These are phyloP conservation scores for Cosmia trapezina DNA, from an alignment of 2,888 invertebrate species.

Conservation along the genomic window DNA sequence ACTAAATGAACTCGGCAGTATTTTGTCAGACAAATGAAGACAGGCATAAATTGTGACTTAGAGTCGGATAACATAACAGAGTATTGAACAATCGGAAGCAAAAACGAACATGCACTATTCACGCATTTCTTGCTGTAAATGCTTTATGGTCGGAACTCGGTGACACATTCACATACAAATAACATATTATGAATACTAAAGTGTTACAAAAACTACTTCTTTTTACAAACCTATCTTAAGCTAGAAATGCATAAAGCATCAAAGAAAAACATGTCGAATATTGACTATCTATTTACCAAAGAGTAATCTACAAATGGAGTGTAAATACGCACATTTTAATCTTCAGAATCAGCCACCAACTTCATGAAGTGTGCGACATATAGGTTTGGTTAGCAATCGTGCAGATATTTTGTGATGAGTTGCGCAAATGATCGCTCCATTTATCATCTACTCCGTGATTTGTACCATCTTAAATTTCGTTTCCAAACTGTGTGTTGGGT, in stretches of 20 bases:
- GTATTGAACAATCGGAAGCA: slow-evolving; percentile 28
- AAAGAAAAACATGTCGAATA: slow-evolving; percentile 51
- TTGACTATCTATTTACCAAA: slow-evolving; percentile 64
- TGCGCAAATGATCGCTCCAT: slow-evolving; percentile 34
- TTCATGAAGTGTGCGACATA: slow-evolving; percentile 6
- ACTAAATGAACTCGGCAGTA: slow-evolving; percentile 42
- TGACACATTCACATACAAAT: slow-evolving; percentile 53
- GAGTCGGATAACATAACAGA: slow-evolving; percentile 29
- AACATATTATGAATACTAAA: slow-evolving; percentile 55
- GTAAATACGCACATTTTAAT: slow-evolving; percentile 13
- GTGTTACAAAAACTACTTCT: slow-evolving; percentile 67
- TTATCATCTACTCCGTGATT: slow-evolving; percentile 37
- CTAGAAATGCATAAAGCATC: slow-evolving; percentile 54
- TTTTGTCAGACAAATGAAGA: slow-evolving; percentile 26
- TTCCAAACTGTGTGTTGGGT: slow-evolving; percentile 83
- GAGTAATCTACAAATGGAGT: slow-evolving; percentile 37
- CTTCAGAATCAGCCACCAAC: neutral
- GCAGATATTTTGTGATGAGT: slow-evolving; percentile 10
- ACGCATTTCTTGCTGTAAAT: slow-evolving; percentile 10
- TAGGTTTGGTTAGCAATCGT: slow-evolving; percentile 13
- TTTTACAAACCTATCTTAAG: slow-evolving; percentile 65
- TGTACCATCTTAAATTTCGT: slow-evolving; percentile 78
- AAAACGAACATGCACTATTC: slow-evolving; percentile 7
- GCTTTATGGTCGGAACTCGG: slow-evolving; percentile 5
- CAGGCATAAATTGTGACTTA: slow-evolving; percentile 26